Conservation (phyloP, 2,888 invertebrate species). For the Abrostola triplasia region DNA sequence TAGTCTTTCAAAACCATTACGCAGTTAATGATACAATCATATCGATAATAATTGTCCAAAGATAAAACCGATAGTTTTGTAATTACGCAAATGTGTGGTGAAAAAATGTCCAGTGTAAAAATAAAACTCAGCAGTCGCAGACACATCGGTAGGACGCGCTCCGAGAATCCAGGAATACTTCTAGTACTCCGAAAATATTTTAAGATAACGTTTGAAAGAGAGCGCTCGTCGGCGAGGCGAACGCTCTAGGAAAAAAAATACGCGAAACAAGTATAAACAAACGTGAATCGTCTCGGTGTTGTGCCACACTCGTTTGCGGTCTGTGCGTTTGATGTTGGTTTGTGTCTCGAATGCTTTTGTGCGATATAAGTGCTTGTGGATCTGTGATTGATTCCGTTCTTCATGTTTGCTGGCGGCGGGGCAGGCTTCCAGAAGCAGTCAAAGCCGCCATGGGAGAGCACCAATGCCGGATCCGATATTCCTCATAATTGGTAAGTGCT, state of each 20-base stretch:
- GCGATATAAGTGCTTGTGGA: conserved; percentile 14
- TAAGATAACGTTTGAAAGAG: conserved; percentile 55
- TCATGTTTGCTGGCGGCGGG: conserved; percentile 83
- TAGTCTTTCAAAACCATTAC: conserved; percentile 10
- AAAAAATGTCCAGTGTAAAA: conserved; percentile 64
- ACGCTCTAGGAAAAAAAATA: conserved; percentile 40
- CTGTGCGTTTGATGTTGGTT: conserved; percentile 24
- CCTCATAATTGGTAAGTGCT: conserved; percentile 73
- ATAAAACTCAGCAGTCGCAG: conserved; percentile 67
- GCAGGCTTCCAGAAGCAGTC: conserved; percentile 83
- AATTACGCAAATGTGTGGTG: conserved; percentile 63
- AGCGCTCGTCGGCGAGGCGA: conserved; percentile 40
- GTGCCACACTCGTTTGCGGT: conserved; percentile 13
- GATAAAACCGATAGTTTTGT: conserved; percentile 42
- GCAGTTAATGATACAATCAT: conserved; percentile 24
- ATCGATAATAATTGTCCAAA: conserved; percentile 48
- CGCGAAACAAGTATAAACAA: conserved; percentile 46
- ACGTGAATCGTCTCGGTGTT: conserved; percentile 14
- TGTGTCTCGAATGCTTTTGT: conserved; percentile 16
- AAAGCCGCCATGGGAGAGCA: conserved; percentile 81
- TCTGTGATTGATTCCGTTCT: conserved; percentile 23
- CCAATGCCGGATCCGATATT: conserved; percentile 67
- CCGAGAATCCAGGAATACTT: conserved; percentile 60
- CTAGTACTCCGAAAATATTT: conserved; percentile 64
- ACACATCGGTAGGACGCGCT: conserved; percentile 56